Evolutionary conservation across 2,113 vertebrate species (phyloP).

Genomic region (Rostratula benghalensis): DNA sequence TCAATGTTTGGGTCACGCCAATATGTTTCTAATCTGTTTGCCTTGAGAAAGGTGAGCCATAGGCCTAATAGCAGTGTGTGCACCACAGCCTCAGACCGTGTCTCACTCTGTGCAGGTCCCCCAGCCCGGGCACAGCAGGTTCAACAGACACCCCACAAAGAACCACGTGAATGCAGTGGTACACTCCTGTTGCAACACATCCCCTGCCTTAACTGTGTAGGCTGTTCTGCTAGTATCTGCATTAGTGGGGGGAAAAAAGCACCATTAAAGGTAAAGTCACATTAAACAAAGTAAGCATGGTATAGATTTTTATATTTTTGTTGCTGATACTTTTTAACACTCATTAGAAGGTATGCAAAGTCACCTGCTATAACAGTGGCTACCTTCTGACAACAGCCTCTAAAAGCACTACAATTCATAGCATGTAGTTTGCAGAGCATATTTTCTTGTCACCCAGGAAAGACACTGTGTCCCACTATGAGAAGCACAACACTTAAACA

Average conservation of each 20-base stretch:
- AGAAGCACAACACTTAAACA: neutral
- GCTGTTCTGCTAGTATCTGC: neutral
- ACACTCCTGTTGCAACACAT: neutral
- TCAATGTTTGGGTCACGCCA: neutral
- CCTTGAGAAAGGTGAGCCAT: neutral
- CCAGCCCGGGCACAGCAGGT: neutral
- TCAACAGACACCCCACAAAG: rapidly evolving
- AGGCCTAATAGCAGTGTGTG: neutral
- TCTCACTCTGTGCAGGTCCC: neutral
- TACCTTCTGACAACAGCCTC: neutral
- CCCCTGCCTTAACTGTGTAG: neutral
- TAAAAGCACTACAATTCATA: neutral
- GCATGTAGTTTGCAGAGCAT: neutral
- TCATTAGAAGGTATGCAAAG: neutral
- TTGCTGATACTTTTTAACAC: neutral
- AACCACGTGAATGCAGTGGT: neutral
- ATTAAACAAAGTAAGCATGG: neutral
- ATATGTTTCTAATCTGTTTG: neutral
- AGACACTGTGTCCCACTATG: neutral
- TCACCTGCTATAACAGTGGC: neutral
- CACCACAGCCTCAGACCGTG: neutral
- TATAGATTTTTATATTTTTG: neutral
- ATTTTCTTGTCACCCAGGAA: neutral
- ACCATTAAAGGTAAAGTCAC: neutral
- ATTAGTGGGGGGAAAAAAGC: neutral